Evolutionary conservation across 2,888 invertebrate species (phyloP), one percentile per base, ranked within the genome.

Genomic region (Lepas anatifera): DNA sequence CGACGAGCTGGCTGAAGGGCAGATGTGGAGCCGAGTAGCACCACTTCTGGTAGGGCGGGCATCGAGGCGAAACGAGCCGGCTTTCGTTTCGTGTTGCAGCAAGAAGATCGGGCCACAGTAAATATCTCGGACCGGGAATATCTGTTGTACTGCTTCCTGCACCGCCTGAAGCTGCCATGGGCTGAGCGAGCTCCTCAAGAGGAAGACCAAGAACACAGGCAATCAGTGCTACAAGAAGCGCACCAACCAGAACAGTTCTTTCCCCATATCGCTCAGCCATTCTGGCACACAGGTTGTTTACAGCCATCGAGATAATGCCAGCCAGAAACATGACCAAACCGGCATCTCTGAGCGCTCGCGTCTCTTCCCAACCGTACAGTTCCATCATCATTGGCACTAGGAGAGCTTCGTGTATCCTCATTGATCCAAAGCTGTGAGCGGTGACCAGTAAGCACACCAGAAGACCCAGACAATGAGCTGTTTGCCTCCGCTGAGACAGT

Each of bases 341-440:
- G n/a, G 63, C 63, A n/a, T 63, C 63, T 7, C 63, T 35, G 35
- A 63, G 63, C 22, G 63, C 63, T 10, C 63, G 63, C 11, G 63
- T 37, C 37, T 63, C 63, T n/a, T 63, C 22, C 63, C 63, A 63
- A 8, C 63, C 63, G 63, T 63, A 63, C 8, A 63, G 37, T 37
- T 63, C 63, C 63, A 63, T 63, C 63, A 63, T 32, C 63, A 63
- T 63, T 22, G 63, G 35, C 37, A 63, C 63, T n/a, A 63, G 37
- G 8, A 63, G 63, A n/a, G 63, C 35, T 37, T 63, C 63, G 63
- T 63, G 63, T 37, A 63, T 22, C 35, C 63, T 18, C 37, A 37
- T 63, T 10, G 63, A 4, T 22, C 63, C 63, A 37, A 63, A 63
- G n/a, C 63, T 63, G 37, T 63, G 63, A n/a, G 63, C 63, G 22